Evolutionary conservation across 2,888 invertebrate species (phyloP).

Genomic region (Cyrtodaria siliqua): DNA sequence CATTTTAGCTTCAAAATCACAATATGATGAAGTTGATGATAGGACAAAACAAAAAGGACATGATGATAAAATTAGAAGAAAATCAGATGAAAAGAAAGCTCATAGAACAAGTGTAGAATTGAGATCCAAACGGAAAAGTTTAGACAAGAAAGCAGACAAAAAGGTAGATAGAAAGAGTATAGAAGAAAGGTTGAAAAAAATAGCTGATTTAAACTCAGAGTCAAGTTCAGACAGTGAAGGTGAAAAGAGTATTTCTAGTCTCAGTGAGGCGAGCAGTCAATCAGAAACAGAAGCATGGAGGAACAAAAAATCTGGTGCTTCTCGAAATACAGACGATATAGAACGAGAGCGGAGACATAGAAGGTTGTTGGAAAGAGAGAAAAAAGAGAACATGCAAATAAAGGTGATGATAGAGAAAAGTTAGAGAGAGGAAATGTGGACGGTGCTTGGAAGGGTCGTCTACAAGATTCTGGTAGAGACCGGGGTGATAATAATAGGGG

Average conservation of each 20-base stretch:
- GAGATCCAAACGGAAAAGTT: not conserved
- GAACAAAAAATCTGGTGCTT: constrained; percentile 60
- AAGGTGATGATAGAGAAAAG: constrained; percentile 17
- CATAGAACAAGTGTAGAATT: constrained; percentile 7
- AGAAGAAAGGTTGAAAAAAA: constrained; percentile 42
- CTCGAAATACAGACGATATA: constrained; percentile 66
- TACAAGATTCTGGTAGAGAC: not conserved
- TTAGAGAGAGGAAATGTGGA: constrained; percentile 12
- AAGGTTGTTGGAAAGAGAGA: constrained; percentile 42
- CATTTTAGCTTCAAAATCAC: constrained; percentile 1
- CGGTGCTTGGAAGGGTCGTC: constrained; percentile 1
- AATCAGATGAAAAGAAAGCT: not conserved
- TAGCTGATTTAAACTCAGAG: constrained; percentile 21
- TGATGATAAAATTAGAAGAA: constrained; percentile 13
- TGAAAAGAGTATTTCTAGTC: constrained; percentile 54
- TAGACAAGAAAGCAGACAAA: not conserved
- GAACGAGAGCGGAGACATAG: constrained; percentile 66
- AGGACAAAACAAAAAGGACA: not conserved
- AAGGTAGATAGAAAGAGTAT: constrained; percentile 34
- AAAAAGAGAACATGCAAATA: not conserved
- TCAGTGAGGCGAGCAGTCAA: constrained; percentile 74
- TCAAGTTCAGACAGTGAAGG: constrained; percentile 46
- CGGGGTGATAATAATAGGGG: not conserved
- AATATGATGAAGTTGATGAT: not conserved
- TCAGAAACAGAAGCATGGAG: constrained; percentile 68